These are phyloP conservation scores for Syrmaticus mikado DNA, from an alignment of 2,113 vertebrate species.

Conservation along the genomic window DNA sequence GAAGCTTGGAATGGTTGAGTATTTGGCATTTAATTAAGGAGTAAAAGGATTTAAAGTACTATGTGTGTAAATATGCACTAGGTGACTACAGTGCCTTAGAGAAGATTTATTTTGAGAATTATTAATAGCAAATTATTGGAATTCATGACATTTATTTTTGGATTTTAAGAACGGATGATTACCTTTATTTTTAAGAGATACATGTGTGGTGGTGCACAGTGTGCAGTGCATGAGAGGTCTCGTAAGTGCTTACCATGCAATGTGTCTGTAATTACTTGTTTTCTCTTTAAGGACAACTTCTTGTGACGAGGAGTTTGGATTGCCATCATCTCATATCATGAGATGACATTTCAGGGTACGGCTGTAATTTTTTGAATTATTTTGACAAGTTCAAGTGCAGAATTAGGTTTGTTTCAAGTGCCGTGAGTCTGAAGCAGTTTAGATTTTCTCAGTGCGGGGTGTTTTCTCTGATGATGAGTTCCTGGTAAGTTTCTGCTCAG, in stretches of 20 bases:
- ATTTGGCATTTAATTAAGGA: neutral
- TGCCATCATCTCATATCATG: neutral
- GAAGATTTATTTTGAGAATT: neutral
- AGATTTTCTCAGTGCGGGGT: neutral
- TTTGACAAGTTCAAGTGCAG: neutral
- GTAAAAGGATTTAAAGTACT: neutral
- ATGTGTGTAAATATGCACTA: fast-evolving
- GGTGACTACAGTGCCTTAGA: neutral
- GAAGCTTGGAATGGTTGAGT: neutral
- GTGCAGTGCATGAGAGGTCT: neutral
- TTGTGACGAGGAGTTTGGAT: neutral
- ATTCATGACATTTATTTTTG: neutral
- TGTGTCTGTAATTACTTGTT: neutral
- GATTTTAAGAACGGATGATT: neutral
- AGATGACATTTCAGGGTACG: neutral
- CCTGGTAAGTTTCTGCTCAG: neutral
- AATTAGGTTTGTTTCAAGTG: neutral
- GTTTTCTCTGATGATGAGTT: neutral
- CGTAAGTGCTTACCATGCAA: neutral
- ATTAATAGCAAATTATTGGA: neutral
- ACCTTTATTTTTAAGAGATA: neutral
- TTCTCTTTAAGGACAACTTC: neutral
- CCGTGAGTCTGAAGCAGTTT: neutral
- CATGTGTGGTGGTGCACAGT: fast-evolving
- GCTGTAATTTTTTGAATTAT: neutral